Evolutionary conservation across 2,797 vertebrate genomes (phyloP).

Genomic region (Diplodus puntazzo): DNA sequence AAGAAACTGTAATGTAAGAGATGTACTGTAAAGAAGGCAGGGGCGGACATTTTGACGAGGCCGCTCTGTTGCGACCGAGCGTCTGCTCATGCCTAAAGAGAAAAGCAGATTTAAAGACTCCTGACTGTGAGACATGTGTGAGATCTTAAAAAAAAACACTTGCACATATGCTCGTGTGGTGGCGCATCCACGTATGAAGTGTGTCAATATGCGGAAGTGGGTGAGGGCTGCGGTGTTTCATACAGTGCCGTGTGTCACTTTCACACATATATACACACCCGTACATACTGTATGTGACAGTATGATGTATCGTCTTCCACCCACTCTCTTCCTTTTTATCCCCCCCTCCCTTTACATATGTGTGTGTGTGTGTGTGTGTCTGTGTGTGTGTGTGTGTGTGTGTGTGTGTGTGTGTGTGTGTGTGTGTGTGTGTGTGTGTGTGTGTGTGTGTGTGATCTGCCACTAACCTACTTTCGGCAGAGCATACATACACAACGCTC

Average conservation of each 20-base stretch:
- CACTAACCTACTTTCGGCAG: constrained; percentile 73
- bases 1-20: too few species aligned
- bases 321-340: constrained; percentile 29
- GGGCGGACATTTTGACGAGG: constrained; percentile 16
- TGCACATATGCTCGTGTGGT: constrained; percentile 2
- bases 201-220: constrained; percentile 2
- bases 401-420: too few species aligned
- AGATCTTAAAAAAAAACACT: not conserved
- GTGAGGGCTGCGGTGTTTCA: constrained; percentile 13
- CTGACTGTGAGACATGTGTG: too few species aligned
- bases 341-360: constrained; percentile 21
- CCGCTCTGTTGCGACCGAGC: not conserved
- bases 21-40: constrained; percentile 6
- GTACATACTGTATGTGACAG: constrained; percentile 50
- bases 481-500: constrained; percentile 49
- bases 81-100: not conserved
- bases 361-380: too few species aligned
- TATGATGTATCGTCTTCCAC: constrained; percentile 57
- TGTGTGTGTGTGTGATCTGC: constrained; percentile 46
- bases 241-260: constrained; percentile 2
- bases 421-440: constrained; percentile 39
- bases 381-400: too few species aligned
- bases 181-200: constrained; percentile 8
- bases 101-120: too few species aligned
- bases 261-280: constrained; percentile 19